Percentiles rank a stretch among this genome's conserved stretches.
These are phyloP conservation scores for Leuciscus idus DNA, from an alignment of 2,113 vertebrate species.

Conservation along the genomic window DNA sequence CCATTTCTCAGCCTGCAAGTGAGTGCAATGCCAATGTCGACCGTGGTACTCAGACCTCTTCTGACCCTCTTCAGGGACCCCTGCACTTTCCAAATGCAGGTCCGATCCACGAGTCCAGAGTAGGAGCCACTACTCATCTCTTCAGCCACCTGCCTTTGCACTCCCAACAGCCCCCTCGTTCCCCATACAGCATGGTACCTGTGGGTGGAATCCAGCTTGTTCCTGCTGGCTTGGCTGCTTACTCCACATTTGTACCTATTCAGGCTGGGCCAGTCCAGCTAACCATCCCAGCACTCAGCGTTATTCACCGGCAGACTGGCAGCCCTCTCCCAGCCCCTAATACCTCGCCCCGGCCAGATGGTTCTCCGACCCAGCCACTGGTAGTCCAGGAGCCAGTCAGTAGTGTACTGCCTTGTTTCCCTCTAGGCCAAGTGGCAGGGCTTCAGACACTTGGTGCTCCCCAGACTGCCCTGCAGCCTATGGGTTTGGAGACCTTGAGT, in stretches of 20 bases:
- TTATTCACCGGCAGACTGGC: conserved; percentile 84
- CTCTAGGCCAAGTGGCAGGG: conserved; percentile 84
- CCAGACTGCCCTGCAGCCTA: conserved; percentile 75
- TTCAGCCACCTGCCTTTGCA: conserved; percentile 97
- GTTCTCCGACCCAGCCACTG: conserved; percentile 59
- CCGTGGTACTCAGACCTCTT: conserved; percentile 73
- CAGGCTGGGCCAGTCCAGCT: conserved; percentile 89
- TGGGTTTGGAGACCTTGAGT: conserved; percentile 85
- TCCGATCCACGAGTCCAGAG: conserved; percentile 54
- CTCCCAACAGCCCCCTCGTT: conserved; percentile 86
- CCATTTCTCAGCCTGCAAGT: conserved; percentile 29
- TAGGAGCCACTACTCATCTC: conserved; percentile 78
- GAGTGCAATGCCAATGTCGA: conserved; percentile 60
- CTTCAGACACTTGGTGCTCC: conserved; percentile 78
- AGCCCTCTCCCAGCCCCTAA: conserved; percentile 71
- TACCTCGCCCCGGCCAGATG: conserved; percentile 49
- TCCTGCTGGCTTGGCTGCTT: conserved; percentile 85
- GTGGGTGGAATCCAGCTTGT: conserved; percentile 94
- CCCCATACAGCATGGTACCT: conserved; percentile 86
- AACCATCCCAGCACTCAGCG: conserved; percentile 88
- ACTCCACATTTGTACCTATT: conserved; percentile 93
- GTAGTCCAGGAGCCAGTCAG: conserved; percentile 82
- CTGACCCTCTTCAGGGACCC: conserved; percentile 67
- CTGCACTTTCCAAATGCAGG: conserved; percentile 63
- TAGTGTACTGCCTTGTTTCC: conserved; percentile 85